Conservation (phyloP, 2,888 invertebrate genomes). For the Glyphotaelius pellucidus region DNA sequence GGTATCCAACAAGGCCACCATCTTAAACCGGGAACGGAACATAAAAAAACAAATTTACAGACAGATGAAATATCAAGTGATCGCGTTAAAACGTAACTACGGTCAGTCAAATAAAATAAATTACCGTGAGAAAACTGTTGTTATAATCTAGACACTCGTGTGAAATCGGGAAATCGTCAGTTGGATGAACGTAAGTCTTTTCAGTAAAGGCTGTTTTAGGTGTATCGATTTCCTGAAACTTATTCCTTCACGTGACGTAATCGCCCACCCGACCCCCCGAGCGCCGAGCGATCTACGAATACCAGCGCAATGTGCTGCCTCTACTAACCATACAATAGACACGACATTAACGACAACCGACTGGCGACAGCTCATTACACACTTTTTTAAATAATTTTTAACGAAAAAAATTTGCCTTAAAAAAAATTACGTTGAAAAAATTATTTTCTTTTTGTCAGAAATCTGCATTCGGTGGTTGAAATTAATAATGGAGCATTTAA, state of each 20-base stretch:
- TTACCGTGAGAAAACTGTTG: too few relatives aligned
- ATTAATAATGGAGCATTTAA: background rate
- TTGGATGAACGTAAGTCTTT: constrained; percentile 22
- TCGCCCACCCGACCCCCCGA: background rate
- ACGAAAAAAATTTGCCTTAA: too few relatives aligned
- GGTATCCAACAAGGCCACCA: too few relatives aligned
- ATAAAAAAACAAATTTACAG: too few relatives aligned
- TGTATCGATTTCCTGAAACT: constrained; percentile 25
- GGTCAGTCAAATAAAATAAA: too few relatives aligned
- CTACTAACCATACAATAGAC: background rate
- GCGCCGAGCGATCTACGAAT: background rate
- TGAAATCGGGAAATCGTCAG: constrained; percentile 28
- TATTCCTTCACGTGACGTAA: constrained; percentile 4
- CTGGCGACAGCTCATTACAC: background rate
- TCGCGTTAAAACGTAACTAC: too few relatives aligned
- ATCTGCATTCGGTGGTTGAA: background rate
- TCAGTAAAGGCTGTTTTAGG: constrained; percentile 21
- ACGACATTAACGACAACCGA: background rate
- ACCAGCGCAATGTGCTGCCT: background rate
- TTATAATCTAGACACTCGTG: background rate
- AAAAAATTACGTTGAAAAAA: too few relatives aligned
- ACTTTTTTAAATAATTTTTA: background rate
- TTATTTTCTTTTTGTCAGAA: background rate
- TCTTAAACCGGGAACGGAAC: too few relatives aligned
- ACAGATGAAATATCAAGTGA: too few relatives aligned